Conservation (phyloP, 2,888 invertebrate species). For the Spicauda simplicius region DNA sequence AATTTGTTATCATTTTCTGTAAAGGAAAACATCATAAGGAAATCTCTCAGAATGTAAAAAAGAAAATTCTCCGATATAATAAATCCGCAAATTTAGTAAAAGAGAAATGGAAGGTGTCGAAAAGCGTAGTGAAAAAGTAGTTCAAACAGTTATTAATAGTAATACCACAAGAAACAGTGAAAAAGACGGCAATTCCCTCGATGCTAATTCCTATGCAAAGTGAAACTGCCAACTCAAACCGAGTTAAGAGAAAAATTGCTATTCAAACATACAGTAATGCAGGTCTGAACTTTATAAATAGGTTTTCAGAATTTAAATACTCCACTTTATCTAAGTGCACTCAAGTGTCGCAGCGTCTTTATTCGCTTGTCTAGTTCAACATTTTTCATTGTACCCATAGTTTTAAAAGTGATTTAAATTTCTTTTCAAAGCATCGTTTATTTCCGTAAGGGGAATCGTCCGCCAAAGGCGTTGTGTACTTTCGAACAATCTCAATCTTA, state of each 20-base stretch:
- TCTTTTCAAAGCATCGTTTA: conserved; percentile 13
- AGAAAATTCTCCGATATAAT: too few relatives aligned
- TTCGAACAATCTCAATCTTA: conserved; percentile 3
- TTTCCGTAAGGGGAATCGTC: conserved; percentile 10
- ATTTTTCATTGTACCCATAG: conserved; percentile 20
- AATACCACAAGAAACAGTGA: too few relatives aligned
- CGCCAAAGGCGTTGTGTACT: not conserved
- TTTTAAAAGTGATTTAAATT: conserved; percentile 29
- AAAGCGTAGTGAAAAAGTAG: too few relatives aligned
- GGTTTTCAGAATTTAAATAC: conserved; percentile 20
- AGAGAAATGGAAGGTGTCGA: too few relatives aligned
- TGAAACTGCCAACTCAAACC: too few relatives aligned
- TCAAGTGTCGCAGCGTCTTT: conserved; percentile 12
- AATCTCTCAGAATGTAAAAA: too few relatives aligned
- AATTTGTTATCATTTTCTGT: too few relatives aligned
- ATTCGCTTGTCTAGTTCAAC: conserved; percentile 17
- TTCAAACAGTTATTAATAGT: too few relatives aligned
- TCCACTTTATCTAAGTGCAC: conserved; percentile 25
- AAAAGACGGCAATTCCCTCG: too few relatives aligned
- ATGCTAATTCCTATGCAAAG: too few relatives aligned
- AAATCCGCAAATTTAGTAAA: too few relatives aligned
- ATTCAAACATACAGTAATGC: not conserved
- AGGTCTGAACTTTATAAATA: conserved; percentile 9
- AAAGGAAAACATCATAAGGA: too few relatives aligned
- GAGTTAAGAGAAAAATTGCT: conserved; percentile 1